Evolutionary conservation across 2,113 vertebrate genomes (phyloP).

Genomic region (Tachuris rubrigastra): DNA sequence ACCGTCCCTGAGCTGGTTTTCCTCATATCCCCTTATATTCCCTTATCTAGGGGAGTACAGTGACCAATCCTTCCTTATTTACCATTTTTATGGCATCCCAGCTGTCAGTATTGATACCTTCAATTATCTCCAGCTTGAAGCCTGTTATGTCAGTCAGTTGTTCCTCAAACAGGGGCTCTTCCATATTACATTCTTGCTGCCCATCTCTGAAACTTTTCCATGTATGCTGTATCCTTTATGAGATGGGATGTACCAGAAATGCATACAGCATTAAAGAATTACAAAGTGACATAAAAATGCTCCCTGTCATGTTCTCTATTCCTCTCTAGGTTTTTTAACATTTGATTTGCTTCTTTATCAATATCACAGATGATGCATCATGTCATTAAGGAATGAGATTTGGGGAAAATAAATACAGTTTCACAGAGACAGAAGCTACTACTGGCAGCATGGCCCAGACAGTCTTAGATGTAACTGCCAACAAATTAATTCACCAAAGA

Average conservation of each 20-base stretch:
- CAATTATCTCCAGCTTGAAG: not conserved
- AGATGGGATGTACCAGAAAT: not conserved
- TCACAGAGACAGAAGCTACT: not conserved
- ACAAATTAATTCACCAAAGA: slow-evolving; percentile 57
- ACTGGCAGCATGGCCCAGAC: not conserved
- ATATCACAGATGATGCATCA: not conserved
- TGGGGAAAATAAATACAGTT: slow-evolving; percentile 14
- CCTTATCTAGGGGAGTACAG: not conserved
- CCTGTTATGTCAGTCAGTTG: not conserved
- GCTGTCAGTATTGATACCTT: not conserved
- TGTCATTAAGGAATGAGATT: not conserved
- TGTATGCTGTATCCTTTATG: not conserved
- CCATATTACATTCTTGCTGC: not conserved
- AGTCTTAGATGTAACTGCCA: slow-evolving; percentile 50
- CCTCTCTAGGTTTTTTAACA: not conserved
- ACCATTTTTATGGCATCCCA: not conserved
- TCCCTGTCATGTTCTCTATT: not conserved
- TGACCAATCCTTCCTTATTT: not conserved
- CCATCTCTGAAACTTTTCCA: not conserved
- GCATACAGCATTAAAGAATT: not conserved
- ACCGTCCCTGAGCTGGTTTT: not conserved
- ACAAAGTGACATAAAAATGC: not conserved
- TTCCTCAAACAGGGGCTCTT: not conserved
- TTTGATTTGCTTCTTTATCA: not conserved
- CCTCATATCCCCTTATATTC: not conserved